A percentile compares a stretch with the other conserved stretches of the same genome.
These are phyloP conservation scores for Cephus pulcher DNA, from an alignment of 2,888 invertebrate species.

Conservation along the genomic window DNA sequence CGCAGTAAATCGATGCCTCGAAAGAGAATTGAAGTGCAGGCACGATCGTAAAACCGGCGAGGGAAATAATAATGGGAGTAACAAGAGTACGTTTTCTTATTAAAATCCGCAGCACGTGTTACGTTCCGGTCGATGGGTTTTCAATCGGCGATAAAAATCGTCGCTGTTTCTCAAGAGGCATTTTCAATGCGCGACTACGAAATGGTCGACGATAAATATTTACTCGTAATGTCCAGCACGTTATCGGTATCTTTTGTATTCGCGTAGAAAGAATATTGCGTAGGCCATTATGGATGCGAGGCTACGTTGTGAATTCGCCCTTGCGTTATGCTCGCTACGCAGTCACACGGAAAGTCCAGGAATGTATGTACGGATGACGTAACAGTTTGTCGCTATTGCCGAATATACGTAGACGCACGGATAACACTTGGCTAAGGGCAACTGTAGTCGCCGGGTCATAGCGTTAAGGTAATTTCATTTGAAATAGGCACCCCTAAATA, in stretches of 20 bases:
- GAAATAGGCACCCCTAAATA: not conserved
- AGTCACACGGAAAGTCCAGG: not conserved
- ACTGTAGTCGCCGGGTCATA: not conserved
- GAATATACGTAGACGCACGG: not conserved
- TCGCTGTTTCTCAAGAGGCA: not conserved
- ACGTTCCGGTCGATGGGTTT: no score
- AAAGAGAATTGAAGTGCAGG: no score
- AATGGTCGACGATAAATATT: not conserved
- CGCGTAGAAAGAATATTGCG: no score
- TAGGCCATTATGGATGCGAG: no score
- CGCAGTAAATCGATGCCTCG: no score
- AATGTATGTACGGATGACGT: not conserved
- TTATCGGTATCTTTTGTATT: no score
- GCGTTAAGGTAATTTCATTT: not conserved
- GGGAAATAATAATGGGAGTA: no score
- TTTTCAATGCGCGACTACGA: not conserved
- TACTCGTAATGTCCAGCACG: not conserved
- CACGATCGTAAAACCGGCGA: no score
- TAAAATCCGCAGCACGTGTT: no score
- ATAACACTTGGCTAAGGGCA: not conserved
- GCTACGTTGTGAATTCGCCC: not conserved
- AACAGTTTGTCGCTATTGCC: not conserved
- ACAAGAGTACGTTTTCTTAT: no score
- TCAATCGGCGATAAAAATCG: not conserved
- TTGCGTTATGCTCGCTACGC: not conserved